Evolutionary conservation across 2,888 invertebrate genomes (phyloP).

Genomic region (Trimorus sp.): DNA sequence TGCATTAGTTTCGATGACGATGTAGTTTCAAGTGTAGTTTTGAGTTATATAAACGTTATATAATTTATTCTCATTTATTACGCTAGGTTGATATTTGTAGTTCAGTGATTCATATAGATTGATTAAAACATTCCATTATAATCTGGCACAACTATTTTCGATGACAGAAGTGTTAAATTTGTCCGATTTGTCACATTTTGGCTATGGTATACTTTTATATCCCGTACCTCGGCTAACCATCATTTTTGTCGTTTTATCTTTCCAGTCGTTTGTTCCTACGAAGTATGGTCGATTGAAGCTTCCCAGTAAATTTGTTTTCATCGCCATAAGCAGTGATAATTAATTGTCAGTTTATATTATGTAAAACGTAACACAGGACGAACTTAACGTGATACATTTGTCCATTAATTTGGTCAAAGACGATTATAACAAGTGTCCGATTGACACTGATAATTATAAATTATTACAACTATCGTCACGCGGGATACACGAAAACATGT

Average conservation of each 20-base stretch:
- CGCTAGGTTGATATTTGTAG: no score
- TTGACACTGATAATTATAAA: conserved; percentile 15
- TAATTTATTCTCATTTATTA: no score
- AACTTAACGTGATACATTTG: conserved; percentile 36
- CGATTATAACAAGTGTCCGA: conserved; percentile 1
- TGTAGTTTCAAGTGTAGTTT: no score
- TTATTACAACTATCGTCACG: neutral
- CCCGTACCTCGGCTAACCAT: conserved; percentile 28
- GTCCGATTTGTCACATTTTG: conserved; percentile 27
- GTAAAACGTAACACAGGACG: conserved; percentile 26
- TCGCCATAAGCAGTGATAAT: conserved; percentile 42
- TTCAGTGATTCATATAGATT: neutral
- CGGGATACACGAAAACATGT: conserved; percentile 32
- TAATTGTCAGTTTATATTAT: conserved; percentile 33
- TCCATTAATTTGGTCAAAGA: conserved; percentile 20
- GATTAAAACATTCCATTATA: neutral
- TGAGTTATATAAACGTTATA: no score
- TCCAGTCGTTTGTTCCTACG: conserved; percentile 29
- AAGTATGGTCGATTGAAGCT: conserved; percentile 28
- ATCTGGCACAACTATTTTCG: conserved; percentile 1
- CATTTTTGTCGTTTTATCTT: conserved; percentile 49
- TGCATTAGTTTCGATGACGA: no score
- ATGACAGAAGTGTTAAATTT: conserved; percentile 8
- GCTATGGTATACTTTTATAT: conserved; percentile 31
- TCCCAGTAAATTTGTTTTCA: conserved; percentile 47